Evolutionary conservation across 2,113 vertebrate genomes (phyloP).

Genomic region (Onychorhynchus coronatus): DNA sequence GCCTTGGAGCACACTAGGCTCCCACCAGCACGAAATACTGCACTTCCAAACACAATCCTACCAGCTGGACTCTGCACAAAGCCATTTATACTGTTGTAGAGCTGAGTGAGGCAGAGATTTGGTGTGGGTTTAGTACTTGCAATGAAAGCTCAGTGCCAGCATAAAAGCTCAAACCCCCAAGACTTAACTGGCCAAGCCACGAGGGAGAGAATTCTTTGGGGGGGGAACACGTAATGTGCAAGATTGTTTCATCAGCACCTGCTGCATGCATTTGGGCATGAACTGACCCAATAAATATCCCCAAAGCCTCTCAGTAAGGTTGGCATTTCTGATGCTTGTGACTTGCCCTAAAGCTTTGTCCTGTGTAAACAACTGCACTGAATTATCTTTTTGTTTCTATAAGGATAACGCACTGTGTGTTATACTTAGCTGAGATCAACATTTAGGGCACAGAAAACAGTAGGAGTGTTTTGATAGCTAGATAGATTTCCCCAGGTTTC

Average conservation of each 20-base stretch:
- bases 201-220: neutral
- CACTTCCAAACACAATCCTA: neutral
- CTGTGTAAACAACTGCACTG: constrained; percentile 51
- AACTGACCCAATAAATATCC: neutral
- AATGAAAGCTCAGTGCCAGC: neutral
- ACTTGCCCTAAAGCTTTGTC: constrained; percentile 20
- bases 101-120: neutral
- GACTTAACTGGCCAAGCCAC: neutral
- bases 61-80: neutral
- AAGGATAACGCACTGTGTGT: constrained; percentile 60
- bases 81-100: neutral
- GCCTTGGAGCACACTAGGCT: rapidly evolving
- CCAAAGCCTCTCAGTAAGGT: neutral
- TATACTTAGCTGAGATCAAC: constrained; percentile 50
- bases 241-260: neutral
- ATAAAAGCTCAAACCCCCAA: neutral
- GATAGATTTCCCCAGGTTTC: constrained; percentile 41
- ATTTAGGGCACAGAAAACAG: constrained; percentile 56
- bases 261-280: neutral
- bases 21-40: neutral
- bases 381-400: constrained; percentile 61
- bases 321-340: constrained; percentile 3
- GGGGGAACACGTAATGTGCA: neutral
- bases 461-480: constrained; percentile 64
- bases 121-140: neutral